A percentile compares a stretch with the other conserved stretches of the same genome.
phyloP scores from a whole-genome alignment of 2,113 vertebrate species.

The rat (Rattus norvegicus) region DNA sequence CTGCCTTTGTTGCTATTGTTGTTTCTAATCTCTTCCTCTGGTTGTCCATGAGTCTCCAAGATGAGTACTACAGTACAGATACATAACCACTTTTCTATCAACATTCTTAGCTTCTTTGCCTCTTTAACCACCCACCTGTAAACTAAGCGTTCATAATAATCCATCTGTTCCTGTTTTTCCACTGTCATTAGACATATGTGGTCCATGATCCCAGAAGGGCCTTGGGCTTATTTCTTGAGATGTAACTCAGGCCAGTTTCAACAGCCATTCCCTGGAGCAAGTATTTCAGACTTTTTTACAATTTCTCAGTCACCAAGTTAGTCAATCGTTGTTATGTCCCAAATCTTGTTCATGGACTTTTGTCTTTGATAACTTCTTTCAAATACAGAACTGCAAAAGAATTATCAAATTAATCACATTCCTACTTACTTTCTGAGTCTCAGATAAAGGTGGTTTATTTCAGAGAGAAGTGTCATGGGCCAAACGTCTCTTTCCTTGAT shows the following conservation, averaged over 20 bases:
- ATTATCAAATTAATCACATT: neutral
- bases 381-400: neutral
- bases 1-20: neutral
- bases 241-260: neutral
- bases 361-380: neutral
- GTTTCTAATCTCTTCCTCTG: neutral
- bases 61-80: neutral
- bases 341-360: neutral
- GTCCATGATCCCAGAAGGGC: neutral
- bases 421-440: neutral
- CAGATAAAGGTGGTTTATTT: neutral
- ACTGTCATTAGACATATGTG: neutral
- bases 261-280: neutral
- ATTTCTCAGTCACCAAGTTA: neutral
- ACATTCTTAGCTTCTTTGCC: neutral
- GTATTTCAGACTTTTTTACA: neutral
- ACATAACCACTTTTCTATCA: neutral
- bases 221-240: neutral
- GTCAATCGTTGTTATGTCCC: neutral
- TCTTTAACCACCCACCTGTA: neutral
- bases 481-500: neutral
- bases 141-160: neutral
- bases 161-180: neutral
- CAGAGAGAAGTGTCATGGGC: neutral
- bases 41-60: neutral